A percentile compares a stretch with the other conserved stretches of the same genome.
These are phyloP conservation scores for Leptinotarsa lineolata DNA, from an alignment of 1,140 invertebrate species.

Conservation along the genomic window DNA sequence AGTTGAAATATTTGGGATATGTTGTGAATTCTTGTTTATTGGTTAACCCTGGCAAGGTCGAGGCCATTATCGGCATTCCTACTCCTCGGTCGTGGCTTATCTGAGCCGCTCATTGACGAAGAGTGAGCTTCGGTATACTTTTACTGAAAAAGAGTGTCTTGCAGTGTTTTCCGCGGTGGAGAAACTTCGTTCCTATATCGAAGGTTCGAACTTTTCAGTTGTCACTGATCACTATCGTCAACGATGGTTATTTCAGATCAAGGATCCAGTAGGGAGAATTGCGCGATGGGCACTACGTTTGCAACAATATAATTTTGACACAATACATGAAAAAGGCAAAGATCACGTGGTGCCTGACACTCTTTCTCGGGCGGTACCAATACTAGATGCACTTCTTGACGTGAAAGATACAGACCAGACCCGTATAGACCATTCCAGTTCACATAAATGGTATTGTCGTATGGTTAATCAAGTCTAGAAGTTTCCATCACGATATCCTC, in stretches of 20 bases:
- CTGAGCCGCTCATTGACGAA: constrained; percentile 50
- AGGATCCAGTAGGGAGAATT: constrained; percentile 40
- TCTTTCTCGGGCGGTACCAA: neutral
- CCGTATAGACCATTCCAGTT: too few species aligned
- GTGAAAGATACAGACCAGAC: too few species aligned
- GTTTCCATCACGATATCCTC: neutral
- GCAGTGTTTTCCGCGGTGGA: constrained; percentile 48
- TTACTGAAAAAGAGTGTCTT: constrained; percentile 55
- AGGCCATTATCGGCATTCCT: constrained; percentile 43
- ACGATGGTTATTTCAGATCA: neutral
- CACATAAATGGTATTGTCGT: neutral
- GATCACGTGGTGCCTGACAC: neutral
- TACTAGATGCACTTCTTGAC: neutral
- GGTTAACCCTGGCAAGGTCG: constrained; percentile 52
- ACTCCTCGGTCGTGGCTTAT: constrained; percentile 49
- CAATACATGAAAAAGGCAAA: constrained; percentile 34
- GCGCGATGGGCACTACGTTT: constrained; percentile 56
- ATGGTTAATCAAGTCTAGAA: neutral
- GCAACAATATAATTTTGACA: constrained; percentile 35
- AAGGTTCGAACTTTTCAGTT: constrained; percentile 52
- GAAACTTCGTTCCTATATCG: constrained; percentile 51
- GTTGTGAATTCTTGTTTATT: constrained; percentile 48
- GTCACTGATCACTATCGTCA: constrained; percentile 56
- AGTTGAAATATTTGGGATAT: constrained; percentile 52
- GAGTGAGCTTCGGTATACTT: constrained; percentile 55